Base-by-base conservation (phyloP, 2,888 invertebrate species). In the Polyommatus iphigenia region DNA sequence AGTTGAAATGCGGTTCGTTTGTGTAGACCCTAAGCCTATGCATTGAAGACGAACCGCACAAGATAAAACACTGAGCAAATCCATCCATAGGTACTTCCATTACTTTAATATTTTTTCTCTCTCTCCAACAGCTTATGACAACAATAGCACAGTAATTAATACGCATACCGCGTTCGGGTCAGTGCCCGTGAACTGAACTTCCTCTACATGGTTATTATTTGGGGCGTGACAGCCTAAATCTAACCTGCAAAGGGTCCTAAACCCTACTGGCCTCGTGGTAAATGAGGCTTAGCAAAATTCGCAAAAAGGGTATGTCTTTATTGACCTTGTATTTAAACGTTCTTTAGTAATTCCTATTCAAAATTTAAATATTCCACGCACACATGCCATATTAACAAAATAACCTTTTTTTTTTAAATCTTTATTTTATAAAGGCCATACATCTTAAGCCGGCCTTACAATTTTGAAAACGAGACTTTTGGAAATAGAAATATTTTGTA, bases 131-230 rank as follows among this genome's bases (percentile, higher is more conserved):
- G 54, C 50, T 57, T 57, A 59, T 59, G 8, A 59, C 59, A 54
- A 54, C 18, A 59, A 20, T 59, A 20, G 67, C 32, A 15, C 18
- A 29, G 29, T 67, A 67, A 67, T 67, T 67, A 67, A 67, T 67
- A 67, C 67, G 18, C 67, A 67, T 67, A 67, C 67, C 29, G 36
- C 84, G 84, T 84, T 83, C 89, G 89, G 92, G 91, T 92, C 93
- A 93, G 86, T 85, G 91, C 88, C 92, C 92, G 89, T 93, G 92
- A 92, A 91, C 91, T 88, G 77, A 87, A 89, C 89, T 91, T 92
- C 90, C 92, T 90, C 85, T 84, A 81, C 82, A 83, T 80, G 80
- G 82, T 80, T 83, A 82, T 86, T 88, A 89, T 90, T 86, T 89
- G 83, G 90, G 87, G 87, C 91, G 87, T 89, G 86, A 88, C 89